Base-by-base conservation (phyloP, 2,797 vertebrate genomes). In the Platyrinchus mystaceus region DNA sequence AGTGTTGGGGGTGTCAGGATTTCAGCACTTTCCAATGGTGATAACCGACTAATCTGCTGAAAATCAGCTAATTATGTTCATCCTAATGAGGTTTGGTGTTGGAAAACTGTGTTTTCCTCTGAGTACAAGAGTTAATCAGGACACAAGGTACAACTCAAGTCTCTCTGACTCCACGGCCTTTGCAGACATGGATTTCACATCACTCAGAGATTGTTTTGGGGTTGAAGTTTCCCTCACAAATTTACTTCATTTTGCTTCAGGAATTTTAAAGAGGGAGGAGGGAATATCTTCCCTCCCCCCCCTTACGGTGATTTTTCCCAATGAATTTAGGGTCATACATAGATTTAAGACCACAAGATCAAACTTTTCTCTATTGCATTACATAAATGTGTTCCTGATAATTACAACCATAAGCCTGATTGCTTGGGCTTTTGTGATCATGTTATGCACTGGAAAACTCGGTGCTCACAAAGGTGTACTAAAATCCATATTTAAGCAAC, bases 191-290 rank as follows among this genome's bases (percentile, higher is more conserved):
- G 90, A 88, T 96, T 96, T 97, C 81, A 84, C 89, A 80, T 84
- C 85, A 63, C 77, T 84, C 24, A 82, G 87, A 96, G 87, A 77
- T 60, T 89, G 60, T 28, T 46, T n/a, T 74, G 77, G 60, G 78
- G 47, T 56, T 93, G 91, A 83, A 21, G 80, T 96, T 97, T 97
- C 91, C 94, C 92, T 94, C 79, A 36, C 80, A 89, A 94, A 93
- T 24, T 59, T 91, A 50, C 69, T 93, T 66, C 32, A 69, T 89
- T 95, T 96, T 84, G 93, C 95, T 68, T 82, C 37, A 79, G 93
- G 79, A 76, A 52, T 82, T 84, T n/a, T 83, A 49, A 91, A 79
- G 37, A 90, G 60, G 60, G 78, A 84, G 70, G 32, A 81, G 56
- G 56, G 70, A 94, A 44, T 89, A 80, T 73, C 46, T 55, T 86